phyloP scores from a whole-genome alignment of 2,113 vertebrate species.

The Shinisaurus crocodilurus region DNA sequence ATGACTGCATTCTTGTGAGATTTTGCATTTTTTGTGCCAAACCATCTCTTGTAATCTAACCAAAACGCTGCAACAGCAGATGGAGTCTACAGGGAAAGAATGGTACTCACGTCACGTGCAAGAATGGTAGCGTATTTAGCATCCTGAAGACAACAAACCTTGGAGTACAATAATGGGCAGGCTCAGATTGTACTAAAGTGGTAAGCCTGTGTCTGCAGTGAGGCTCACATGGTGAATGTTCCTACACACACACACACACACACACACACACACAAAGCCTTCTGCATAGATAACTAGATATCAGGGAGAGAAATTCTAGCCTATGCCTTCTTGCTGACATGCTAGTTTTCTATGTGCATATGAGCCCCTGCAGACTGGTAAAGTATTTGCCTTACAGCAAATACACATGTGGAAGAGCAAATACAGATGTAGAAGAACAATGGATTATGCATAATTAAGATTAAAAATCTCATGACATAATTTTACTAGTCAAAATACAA shows the following conservation, averaged over 20 bases:
- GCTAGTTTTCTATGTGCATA: not conserved
- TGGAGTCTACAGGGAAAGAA: too few species aligned
- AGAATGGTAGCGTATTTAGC: too few species aligned
- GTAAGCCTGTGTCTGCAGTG: not conserved
- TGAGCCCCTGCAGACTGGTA: not conserved
- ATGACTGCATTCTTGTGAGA: too few species aligned
- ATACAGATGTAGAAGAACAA: not conserved
- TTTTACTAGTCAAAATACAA: not conserved
- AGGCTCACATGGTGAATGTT: not conserved
- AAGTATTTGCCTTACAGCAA: not conserved
- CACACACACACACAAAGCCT: not conserved
- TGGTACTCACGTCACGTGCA: too few species aligned
- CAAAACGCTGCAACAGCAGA: too few species aligned
- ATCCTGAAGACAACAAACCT: too few species aligned
- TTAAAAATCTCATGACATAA: not conserved
- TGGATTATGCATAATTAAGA: not conserved
- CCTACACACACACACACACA: not conserved
- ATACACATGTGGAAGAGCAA: not conserved
- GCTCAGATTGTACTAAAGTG: not conserved
- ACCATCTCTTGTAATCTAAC: too few species aligned
- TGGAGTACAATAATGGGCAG: not conserved
- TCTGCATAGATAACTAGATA: not conserved
- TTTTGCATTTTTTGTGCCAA: too few species aligned
- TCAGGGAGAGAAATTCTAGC: too few species aligned
- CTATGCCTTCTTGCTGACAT: not conserved